Conservation (phyloP, 2,797 vertebrate genomes). For the Erithacus rubecula region DNA sequence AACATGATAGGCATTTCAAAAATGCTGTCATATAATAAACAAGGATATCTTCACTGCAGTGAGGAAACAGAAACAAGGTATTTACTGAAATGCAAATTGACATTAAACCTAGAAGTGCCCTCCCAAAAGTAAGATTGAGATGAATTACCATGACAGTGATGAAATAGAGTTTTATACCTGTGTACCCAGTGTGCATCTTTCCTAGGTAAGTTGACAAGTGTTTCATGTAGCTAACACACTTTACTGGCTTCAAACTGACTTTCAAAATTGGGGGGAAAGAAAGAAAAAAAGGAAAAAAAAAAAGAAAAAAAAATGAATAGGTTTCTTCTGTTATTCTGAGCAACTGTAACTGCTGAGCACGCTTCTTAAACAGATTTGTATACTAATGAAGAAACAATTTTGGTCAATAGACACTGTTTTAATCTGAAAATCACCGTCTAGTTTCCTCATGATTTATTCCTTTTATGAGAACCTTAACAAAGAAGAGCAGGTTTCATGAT, state of each 20-base stretch:
- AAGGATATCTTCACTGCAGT: neutral
- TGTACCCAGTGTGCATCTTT: neutral
- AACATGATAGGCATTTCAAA: neutral
- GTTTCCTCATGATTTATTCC: neutral
- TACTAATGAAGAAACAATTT: neutral
- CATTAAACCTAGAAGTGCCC: neutral
- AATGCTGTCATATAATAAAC: neutral
- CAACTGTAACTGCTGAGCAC: neutral
- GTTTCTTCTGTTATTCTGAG: too few species aligned
- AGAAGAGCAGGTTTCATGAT: neutral
- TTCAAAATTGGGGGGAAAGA: too few species aligned
- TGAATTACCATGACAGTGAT: neutral
- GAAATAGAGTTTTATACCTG: neutral
- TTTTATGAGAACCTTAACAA: neutral
- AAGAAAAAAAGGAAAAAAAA: rapidly evolving
- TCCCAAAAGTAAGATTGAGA: neutral
- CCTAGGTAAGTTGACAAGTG: neutral
- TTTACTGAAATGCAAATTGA: slow-evolving; percentile 23
- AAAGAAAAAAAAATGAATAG: neutral
- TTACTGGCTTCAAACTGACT: neutral
- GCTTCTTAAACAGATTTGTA: neutral
- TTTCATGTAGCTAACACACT: neutral
- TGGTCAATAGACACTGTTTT: neutral
- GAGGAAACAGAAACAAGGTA: neutral
- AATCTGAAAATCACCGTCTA: neutral